phyloP scores from a whole-genome alignment of 2,113 vertebrate genomes.

The Erpornis zantholeuca region DNA sequence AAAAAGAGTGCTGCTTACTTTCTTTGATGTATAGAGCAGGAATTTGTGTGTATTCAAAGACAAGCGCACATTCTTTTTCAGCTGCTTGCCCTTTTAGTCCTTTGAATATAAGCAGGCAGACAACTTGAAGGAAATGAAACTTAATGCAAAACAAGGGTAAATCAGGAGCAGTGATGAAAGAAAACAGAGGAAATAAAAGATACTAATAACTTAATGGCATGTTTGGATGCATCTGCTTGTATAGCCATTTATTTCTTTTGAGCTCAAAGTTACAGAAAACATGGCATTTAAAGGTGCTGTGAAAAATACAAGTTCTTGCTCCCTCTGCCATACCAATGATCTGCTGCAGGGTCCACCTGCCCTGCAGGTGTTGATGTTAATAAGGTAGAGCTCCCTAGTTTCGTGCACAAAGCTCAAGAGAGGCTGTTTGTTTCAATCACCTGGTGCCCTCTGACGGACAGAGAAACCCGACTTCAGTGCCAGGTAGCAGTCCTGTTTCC shows the following conservation, averaged over 20 bases:
- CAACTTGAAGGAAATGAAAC: not conserved
- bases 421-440: not conserved
- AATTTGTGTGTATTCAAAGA: not conserved
- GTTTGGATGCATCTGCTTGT: not conserved
- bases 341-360: not conserved
- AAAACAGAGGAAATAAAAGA: not conserved
- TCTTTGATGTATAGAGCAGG: not conserved
- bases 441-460: not conserved
- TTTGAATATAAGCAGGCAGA: not conserved
- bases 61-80: not conserved
- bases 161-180: not conserved
- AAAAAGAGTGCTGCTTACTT: not conserved
- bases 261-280: not conserved
- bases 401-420: not conserved
- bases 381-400: not conserved
- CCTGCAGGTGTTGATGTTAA: not conserved
- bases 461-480: not conserved
- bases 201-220: not conserved
- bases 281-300: not conserved
- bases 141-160: not conserved
- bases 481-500: not conserved
- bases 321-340: not conserved
- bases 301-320: not conserved
- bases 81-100: not conserved
- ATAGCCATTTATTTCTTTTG: not conserved